Base-by-base conservation (phyloP, 2,797 vertebrate species). In the Eurystomus glaucurus region DNA sequence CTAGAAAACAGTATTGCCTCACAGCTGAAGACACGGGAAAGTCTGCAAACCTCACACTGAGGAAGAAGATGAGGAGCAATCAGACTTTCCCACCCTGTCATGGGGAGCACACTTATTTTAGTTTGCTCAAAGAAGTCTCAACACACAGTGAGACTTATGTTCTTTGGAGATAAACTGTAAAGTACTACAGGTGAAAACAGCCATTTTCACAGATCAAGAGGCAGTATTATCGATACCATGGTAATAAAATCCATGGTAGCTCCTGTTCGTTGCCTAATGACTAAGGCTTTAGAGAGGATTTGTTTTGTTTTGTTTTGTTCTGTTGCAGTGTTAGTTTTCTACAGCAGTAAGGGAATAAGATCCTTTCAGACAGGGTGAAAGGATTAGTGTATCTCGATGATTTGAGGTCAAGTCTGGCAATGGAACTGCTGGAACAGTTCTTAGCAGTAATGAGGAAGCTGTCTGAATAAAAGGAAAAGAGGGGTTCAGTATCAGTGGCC, bases 301-400 rank as follows among this genome's bases (percentile, higher is more conserved):
- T 62, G 75, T 46, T 69, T 43, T 23, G 75, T 46, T 69, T 43
- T 23, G 28, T 82, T 80, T 90, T 68, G n/a, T 77, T 68, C 72
- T 65, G 26, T 68, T 76, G 29, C 31, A 15, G 35, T 37, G 26
- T 51, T 75, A 65, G 76, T 71, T 97, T 96, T 90, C 18, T n/a
- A 85, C 88, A 93, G 69, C 2, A 3, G 43, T 31, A 75, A 96
- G 37, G 70, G 25, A 86, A 39, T 79, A 72, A 90, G 77, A 76
- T 58, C 65, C n/a, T 85, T 88, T 81, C 62, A 92, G 72, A 58
- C 25, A 57, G 29, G 33, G 21, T 65, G 31, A 94, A 91, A 20
- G 33, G 90, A 84, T 94, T 92, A 93, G 29, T 12, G 51, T n/a
- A 72, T 88, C 85, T 84, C 84, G 79, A 78, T 69, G 54, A 86